Evolutionary conservation across 2,888 invertebrate species (phyloP).

Genomic region (Arrhopalites spinosus): DNA sequence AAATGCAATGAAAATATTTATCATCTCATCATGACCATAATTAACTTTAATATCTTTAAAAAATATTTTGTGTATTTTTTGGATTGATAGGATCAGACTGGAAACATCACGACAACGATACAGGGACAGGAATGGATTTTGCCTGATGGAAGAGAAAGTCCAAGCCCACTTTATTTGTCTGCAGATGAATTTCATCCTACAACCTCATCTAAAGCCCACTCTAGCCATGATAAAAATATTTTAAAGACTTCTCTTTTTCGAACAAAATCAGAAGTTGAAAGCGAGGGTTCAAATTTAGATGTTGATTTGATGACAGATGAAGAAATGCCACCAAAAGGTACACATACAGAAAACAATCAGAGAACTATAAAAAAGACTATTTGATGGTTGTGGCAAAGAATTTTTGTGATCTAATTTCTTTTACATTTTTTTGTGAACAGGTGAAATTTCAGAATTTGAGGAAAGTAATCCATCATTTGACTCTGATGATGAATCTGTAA

Average conservation of each 20-base stretch:
- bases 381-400: too few relatives aligned
- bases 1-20: not conserved
- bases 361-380: not conserved
- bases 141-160: constrained; percentile 45
- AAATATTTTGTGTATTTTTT: too few relatives aligned
- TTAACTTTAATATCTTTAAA: not conserved
- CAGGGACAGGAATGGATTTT: too few relatives aligned
- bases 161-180: constrained; percentile 48
- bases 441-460: constrained; percentile 81
- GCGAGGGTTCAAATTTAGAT: constrained; percentile 39
- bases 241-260: constrained; percentile 11
- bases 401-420: not conserved
- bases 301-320: constrained; percentile 78
- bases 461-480: constrained; percentile 55
- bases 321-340: constrained; percentile 84
- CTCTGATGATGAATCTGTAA: constrained; percentile 45
- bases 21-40: not conserved
- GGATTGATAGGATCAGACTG: too few relatives aligned
- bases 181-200: constrained; percentile 24
- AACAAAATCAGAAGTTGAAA: constrained; percentile 13
- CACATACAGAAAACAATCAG: not conserved
- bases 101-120: too few relatives aligned
- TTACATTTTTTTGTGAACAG: not conserved
- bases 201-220: too few relatives aligned
- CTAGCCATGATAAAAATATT: too few relatives aligned